Base-by-base conservation (phyloP, 2,888 invertebrate species). In the Cataglyphis livida region DNA sequence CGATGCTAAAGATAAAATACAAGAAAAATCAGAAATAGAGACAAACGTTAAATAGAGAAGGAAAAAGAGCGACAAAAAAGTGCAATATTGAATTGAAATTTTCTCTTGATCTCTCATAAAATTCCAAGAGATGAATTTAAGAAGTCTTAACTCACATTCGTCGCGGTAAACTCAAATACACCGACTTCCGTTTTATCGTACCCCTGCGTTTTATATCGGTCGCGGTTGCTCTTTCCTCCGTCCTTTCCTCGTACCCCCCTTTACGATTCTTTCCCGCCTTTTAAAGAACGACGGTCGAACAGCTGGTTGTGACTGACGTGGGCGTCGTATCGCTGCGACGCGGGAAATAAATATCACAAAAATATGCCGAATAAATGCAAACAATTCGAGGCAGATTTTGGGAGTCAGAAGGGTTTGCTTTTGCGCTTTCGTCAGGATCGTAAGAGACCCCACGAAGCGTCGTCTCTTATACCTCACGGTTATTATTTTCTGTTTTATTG, bases 401-500 rank as follows among this genome's bases (percentile, higher is more conserved):
- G 44, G 51, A 51, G 62, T 57, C 48, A 32, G 57, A 65, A 78
- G 84, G 81, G 74, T 83, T 85, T 48, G 76, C 76, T 81, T 54
- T 84, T 78, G 74, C 79, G 74, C 79, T 79, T 71, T 76, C 78
- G 35, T 79, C 64, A 54, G 81, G 84, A 41, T 78, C 73, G 76
- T 84, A 85, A 86, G 79, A 65, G 51, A 76, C 61, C 32, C 64
- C 65, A 62, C 64, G 81, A 48, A 57, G 54, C 61, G 48, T 73
- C 78, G 68, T 57, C 83, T 68, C n/a, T 51, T n/a, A 51, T 66
- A 79, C 85, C 83, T 83, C 57, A 41, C 84, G 89, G 91, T 93
- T 93, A 93, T 93, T 93, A 93, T 93, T 93, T 92, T 85, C 90
- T 85, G 89, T 92, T 93, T 93, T 93, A 93, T 93, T 91, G 93